Evolutionary conservation across 2,888 invertebrate genomes (phyloP).

Genomic region (Electrophaes corylata): DNA sequence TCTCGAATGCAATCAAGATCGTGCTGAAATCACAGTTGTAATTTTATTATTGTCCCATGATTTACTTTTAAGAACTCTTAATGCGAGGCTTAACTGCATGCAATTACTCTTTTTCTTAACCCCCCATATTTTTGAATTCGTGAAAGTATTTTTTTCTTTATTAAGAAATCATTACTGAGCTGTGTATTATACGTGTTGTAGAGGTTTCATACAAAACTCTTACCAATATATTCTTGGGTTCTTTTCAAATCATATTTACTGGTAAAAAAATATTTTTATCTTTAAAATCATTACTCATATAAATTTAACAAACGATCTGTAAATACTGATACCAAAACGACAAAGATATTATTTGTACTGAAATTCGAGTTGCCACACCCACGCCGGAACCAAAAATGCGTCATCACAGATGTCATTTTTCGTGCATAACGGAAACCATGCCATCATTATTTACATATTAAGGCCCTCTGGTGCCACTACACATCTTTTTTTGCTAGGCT

Average conservation of each 20-base stretch:
- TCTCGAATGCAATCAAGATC: slow-evolving; percentile 51
- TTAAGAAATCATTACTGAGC: slow-evolving; percentile 21
- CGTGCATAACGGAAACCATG: slow-evolving; percentile 73
- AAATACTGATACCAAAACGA: slow-evolving; percentile 15
- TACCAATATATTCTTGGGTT: neutral
- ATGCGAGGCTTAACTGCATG: slow-evolving; percentile 40
- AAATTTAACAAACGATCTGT: slow-evolving; percentile 12
- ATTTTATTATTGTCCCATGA: slow-evolving; percentile 50
- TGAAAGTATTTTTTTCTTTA: slow-evolving; percentile 27
- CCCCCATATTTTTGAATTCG: slow-evolving; percentile 27
- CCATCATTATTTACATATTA: slow-evolving; percentile 80
- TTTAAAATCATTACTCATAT: slow-evolving; percentile 15
- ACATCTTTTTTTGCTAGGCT: slow-evolving; percentile 73
- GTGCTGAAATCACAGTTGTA: slow-evolving; percentile 54
- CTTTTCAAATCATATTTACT: neutral
- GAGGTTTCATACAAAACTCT: neutral
- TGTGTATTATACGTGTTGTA: slow-evolving; percentile 3
- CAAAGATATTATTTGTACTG: slow-evolving; percentile 18
- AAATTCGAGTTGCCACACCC: slow-evolving; percentile 47
- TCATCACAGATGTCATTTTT: slow-evolving; percentile 67
- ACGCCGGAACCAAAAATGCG: slow-evolving; percentile 63
- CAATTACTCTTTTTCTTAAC: slow-evolving; percentile 43
- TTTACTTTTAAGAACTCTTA: slow-evolving; percentile 41
- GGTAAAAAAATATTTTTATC: neutral
- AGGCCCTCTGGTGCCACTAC: slow-evolving; percentile 58